Conservation (phyloP, 2,113 vertebrate species). For the Damaliscus lunatus region DNA sequence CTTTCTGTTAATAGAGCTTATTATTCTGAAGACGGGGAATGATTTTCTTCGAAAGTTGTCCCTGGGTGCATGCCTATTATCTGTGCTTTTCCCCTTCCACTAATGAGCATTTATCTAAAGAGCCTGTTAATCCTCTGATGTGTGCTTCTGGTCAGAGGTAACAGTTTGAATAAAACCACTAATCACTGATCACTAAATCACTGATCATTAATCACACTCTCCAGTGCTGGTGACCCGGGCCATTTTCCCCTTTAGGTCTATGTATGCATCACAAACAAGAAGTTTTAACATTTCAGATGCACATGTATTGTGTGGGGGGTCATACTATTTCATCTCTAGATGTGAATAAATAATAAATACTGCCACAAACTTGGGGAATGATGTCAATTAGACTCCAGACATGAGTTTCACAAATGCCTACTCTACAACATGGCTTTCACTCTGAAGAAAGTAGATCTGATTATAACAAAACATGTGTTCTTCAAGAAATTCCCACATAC, state of each 20-base stretch:
- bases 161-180: slow-evolving; percentile 89
- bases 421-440: not conserved
- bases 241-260: slow-evolving; percentile 73
- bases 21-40: slow-evolving; percentile 85
- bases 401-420: slow-evolving; percentile 48
- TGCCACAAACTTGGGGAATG: slow-evolving; percentile 60
- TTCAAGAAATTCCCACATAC: slow-evolving; percentile 58
- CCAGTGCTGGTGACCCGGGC: slow-evolving; percentile 76
- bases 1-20: slow-evolving; percentile 86
- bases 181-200: slow-evolving; percentile 87
- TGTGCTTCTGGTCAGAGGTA: slow-evolving; percentile 88
- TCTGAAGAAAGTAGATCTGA: slow-evolving; percentile 49
- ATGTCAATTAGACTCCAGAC: slow-evolving; percentile 56
- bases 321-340: slow-evolving; percentile 48
- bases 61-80: slow-evolving; percentile 86
- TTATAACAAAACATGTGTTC: slow-evolving; percentile 44
- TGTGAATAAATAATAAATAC: slow-evolving; percentile 55
- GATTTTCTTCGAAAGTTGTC: slow-evolving; percentile 89
- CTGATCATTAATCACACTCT: slow-evolving; percentile 86
- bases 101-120: slow-evolving; percentile 90
- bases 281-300: slow-evolving; percentile 72
- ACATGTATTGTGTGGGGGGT: not conserved
- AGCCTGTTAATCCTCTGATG: slow-evolving; percentile 88
- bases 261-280: slow-evolving; percentile 78
- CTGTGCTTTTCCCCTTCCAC: slow-evolving; percentile 85